Evolutionary conservation across 2,797 vertebrate species (phyloP).

Genomic region (Limosa lapponica): DNA sequence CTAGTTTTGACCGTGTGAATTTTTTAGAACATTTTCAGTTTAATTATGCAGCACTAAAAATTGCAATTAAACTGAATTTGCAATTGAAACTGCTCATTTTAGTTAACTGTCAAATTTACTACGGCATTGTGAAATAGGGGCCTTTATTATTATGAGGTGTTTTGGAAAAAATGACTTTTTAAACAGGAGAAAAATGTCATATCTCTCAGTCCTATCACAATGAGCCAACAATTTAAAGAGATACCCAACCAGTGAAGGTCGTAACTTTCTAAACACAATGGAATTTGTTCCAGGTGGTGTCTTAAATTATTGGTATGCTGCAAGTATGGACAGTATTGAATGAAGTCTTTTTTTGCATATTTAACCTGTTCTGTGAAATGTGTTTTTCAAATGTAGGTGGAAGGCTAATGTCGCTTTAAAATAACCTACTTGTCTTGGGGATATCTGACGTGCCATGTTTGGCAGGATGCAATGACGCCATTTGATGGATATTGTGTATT

Average conservation of each 20-base stretch:
- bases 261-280: not conserved
- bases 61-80: slow-evolving; percentile 73
- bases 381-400: not conserved
- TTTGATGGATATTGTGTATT: slow-evolving; percentile 57
- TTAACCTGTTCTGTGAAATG: not conserved
- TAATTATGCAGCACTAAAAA: slow-evolving; percentile 71
- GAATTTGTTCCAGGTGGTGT: not conserved
- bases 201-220: not conserved
- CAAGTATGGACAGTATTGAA: not conserved
- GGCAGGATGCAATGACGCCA: not conserved
- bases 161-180: slow-evolving; percentile 36
- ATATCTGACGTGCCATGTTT: slow-evolving; percentile 17
- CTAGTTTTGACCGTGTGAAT: slow-evolving; percentile 27
- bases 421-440: not conserved
- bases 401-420: not conserved
- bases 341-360: not conserved
- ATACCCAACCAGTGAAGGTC: rapidly evolving
- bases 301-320: not conserved
- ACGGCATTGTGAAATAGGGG: not conserved
- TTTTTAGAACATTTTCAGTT: slow-evolving; percentile 56
- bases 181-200: not conserved
- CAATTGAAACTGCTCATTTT: slow-evolving; percentile 65
- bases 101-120: slow-evolving; percentile 68
- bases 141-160: slow-evolving; percentile 50
- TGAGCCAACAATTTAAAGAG: not conserved